Conservation (phyloP, 2,113 vertebrate genomes). For the Gavia stellata region DNA sequence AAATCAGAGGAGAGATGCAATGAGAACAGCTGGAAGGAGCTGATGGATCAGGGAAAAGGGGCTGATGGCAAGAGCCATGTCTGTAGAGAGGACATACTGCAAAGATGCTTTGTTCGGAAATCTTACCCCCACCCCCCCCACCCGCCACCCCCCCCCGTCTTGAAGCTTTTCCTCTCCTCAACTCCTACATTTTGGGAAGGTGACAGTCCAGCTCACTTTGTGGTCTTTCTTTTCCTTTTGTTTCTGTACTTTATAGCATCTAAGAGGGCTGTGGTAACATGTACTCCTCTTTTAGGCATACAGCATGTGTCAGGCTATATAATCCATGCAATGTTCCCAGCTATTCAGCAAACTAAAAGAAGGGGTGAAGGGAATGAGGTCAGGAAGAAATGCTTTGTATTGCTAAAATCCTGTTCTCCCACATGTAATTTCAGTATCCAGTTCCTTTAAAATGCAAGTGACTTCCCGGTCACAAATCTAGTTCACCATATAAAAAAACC, state of each 20-base stretch:
- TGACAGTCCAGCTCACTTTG: background rate
- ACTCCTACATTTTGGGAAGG: background rate
- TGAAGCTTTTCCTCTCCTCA: background rate
- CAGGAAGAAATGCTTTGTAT: background rate
- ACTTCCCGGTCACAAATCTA: background rate
- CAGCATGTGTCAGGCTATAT: background rate
- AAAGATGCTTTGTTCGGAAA: background rate
- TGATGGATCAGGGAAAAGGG: background rate
- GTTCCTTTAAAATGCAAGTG: background rate
- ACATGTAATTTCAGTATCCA: background rate
- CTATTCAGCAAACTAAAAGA: background rate
- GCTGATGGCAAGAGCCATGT: background rate
- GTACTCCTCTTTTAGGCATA: background rate
- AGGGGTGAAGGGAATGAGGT: background rate
- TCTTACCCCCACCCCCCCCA: background rate
- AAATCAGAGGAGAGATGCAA: background rate
- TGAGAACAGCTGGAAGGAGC: background rate
- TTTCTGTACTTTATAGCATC: background rate
- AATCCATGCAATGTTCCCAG: background rate
- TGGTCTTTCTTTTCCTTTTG: background rate
- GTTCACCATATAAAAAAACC: background rate
- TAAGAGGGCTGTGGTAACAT: background rate
- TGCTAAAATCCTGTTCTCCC: background rate
- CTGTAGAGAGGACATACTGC: background rate
- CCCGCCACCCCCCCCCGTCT: rapidly evolving